Evolutionary conservation across 2,888 invertebrate genomes (phyloP).

Genomic region (Stenodema calcarata): DNA sequence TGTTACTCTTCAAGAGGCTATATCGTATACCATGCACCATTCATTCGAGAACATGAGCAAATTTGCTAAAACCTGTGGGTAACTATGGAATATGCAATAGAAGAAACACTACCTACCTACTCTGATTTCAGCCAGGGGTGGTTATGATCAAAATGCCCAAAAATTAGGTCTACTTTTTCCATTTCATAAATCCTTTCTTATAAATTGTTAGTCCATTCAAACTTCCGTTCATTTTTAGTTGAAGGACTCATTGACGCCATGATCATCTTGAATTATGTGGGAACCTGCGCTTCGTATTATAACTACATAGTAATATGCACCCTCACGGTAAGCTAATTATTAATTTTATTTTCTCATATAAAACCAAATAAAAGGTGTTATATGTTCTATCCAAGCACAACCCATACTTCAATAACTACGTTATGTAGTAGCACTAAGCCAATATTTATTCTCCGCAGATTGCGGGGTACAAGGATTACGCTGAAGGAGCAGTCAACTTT

Average conservation of each 20-base stretch:
- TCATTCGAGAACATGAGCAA: neutral
- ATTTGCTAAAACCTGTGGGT: neutral
- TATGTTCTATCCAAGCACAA: too few species aligned
- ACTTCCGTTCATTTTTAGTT: neutral
- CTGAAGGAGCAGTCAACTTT: neutral
- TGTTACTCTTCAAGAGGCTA: neutral
- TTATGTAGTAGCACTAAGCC: too few species aligned
- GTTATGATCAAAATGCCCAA: too few species aligned
- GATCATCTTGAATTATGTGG: neutral
- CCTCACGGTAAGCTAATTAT: neutral
- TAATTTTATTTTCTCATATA: too few species aligned
- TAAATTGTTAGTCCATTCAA: neutral
- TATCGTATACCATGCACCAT: neutral
- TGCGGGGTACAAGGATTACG: neutral
- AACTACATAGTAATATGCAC: neutral
- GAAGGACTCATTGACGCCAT: neutral
- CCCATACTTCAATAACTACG: too few species aligned
- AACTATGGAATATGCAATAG: neutral
- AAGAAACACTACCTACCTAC: too few species aligned
- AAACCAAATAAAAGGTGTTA: too few species aligned
- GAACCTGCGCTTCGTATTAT: constrained; percentile 7
- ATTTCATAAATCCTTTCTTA: too few species aligned
- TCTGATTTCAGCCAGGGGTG: too few species aligned
- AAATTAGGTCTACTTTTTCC: too few species aligned
- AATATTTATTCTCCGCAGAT: too few species aligned